Evolutionary conservation across 2,113 vertebrate species (phyloP).

Genomic region (Cyprinodon tularosa): DNA sequence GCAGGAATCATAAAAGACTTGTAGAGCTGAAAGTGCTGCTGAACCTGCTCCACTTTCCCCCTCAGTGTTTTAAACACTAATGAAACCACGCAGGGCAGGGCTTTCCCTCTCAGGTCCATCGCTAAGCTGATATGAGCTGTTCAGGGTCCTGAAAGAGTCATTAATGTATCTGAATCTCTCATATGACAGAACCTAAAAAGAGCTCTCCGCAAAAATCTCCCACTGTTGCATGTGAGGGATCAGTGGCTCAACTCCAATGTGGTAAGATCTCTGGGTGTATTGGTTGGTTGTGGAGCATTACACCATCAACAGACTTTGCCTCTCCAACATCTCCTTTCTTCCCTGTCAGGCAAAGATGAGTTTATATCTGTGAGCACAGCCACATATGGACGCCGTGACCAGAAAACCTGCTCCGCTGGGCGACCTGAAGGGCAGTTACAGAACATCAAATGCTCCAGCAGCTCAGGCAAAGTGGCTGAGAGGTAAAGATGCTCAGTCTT

Average conservation of each 20-base stretch:
- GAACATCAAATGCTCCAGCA: not conserved
- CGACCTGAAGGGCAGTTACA: not conserved
- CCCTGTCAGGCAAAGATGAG: not conserved
- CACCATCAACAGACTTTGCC: not conserved
- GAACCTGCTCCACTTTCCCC: no score
- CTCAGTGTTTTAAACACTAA: no score
- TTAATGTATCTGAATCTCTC: not conserved
- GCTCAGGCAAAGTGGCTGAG: not conserved
- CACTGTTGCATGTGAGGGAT: not conserved
- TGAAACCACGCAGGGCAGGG: no score
- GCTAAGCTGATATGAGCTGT: no score
- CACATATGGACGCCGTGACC: constrained; percentile 19
- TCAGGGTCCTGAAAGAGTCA: not conserved
- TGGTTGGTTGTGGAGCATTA: not conserved
- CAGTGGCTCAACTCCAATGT: not conserved
- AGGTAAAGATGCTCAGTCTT: not conserved
- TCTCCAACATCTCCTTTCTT: not conserved
- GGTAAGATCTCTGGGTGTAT: not conserved
- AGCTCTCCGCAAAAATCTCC: not conserved
- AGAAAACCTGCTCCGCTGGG: not conserved
- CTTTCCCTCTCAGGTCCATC: no score
- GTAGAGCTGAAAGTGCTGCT: no score
- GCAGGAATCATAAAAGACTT: no score
- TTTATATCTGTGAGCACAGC: not conserved
- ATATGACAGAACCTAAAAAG: not conserved